Conservation (phyloP, 2,797 vertebrate genomes). For the Capromys pilorides region DNA sequence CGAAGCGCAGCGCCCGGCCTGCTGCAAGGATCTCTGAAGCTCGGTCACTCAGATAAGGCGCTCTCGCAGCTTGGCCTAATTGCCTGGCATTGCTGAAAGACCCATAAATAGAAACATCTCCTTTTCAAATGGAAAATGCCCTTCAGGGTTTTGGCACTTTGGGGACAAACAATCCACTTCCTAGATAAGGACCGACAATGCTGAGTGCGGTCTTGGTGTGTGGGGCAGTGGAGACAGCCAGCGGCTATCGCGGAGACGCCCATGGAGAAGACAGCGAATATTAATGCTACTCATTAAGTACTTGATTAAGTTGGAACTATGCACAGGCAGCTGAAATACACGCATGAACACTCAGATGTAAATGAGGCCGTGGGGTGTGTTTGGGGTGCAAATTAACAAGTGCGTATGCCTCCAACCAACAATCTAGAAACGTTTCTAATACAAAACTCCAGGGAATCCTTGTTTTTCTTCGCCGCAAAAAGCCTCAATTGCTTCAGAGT, state of each 20-base stretch:
- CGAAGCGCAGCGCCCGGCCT: not conserved
- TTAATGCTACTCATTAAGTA: conserved; percentile 56
- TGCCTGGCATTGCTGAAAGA: not conserved
- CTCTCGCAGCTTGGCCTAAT: not conserved
- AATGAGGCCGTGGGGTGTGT: conserved; percentile 55
- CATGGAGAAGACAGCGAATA: conserved; percentile 59
- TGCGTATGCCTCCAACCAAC: conserved; percentile 72
- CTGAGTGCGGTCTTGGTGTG: conserved; percentile 65
- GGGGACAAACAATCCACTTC: conserved; percentile 61
- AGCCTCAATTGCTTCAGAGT: conserved; percentile 8
- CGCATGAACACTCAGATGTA: conserved; percentile 56
- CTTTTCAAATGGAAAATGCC: conserved; percentile 30
- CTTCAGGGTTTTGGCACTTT: not conserved
- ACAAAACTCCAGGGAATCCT: conserved; percentile 53
- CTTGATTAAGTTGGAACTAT: conserved; percentile 77
- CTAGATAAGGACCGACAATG: conserved; percentile 66
- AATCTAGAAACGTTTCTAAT: conserved; percentile 72
- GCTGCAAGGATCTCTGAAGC: not conserved
- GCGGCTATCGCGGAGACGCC: not conserved
- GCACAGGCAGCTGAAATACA: conserved; percentile 62
- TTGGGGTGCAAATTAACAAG: conserved; percentile 82
- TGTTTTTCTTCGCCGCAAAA: conserved; percentile 62
- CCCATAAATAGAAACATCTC: conserved; percentile 2
- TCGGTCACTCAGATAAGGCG: not conserved
- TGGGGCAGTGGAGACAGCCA: conserved; percentile 50